phyloP scores from a whole-genome alignment of 2,113 vertebrate species.

The Hippocampus mohnikei region DNA sequence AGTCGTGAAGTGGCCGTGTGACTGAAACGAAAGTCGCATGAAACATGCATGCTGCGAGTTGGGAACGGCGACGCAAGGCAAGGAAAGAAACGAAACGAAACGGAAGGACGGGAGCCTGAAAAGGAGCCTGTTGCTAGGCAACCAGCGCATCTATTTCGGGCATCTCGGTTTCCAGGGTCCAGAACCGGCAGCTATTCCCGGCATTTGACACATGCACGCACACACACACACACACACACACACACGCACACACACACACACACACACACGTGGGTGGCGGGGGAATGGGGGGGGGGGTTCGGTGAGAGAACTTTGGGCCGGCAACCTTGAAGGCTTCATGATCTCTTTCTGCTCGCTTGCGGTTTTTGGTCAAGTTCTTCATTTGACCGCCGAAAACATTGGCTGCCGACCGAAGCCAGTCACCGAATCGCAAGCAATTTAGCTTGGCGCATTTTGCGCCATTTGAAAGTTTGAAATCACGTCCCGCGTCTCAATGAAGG shows the following conservation, averaged over 20 bases:
- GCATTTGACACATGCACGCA: constrained; percentile 61
- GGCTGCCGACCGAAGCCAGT: too few species aligned
- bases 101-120: constrained; percentile 40
- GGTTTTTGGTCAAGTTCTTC: too few species aligned
- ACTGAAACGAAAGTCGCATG: neutral
- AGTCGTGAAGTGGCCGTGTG: constrained; percentile 19
- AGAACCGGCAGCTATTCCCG: constrained; percentile 76
- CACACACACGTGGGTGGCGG: constrained; percentile 40
- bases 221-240: constrained; percentile 1
- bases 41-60: constrained; percentile 8
- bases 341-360: too few species aligned
- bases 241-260: neutral
- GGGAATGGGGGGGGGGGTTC: constrained; percentile 50
- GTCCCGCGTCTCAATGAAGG: too few species aligned
- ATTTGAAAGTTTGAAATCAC: too few species aligned
- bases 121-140: constrained; percentile 76
- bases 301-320: constrained; percentile 35
- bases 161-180: constrained; percentile 76
- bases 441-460: too few species aligned
- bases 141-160: constrained; percentile 75
- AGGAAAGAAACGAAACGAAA: constrained; percentile 4
- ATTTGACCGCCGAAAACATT: too few species aligned
- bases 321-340: too few species aligned
- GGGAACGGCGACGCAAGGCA: constrained; percentile 16
- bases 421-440: too few species aligned